phyloP scores from a whole-genome alignment of 1,140 invertebrate genomes.

The Plectus sambesii region DNA sequence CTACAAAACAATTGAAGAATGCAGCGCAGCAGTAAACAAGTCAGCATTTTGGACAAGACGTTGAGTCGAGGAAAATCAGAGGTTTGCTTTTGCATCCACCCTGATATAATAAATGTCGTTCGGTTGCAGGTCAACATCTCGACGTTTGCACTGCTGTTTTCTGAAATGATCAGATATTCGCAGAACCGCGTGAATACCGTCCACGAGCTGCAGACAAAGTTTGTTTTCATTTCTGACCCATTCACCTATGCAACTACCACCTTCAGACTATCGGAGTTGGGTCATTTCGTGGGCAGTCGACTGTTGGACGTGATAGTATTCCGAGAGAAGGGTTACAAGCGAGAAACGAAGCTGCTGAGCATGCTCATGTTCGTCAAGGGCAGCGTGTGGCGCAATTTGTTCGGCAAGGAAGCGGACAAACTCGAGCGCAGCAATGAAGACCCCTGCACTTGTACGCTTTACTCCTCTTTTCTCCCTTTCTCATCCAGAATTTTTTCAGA shows the following conservation, averaged over 20 bases:
- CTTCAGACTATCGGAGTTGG: slow-evolving; percentile 73
- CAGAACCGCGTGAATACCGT: slow-evolving; percentile 89
- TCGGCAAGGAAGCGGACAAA: slow-evolving; percentile 95
- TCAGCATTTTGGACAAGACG: slow-evolving; percentile 72
- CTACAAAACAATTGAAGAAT: slow-evolving; percentile 22
- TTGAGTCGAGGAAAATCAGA: slow-evolving; percentile 80
- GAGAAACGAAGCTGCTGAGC: slow-evolving; percentile 87
- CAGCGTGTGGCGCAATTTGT: slow-evolving; percentile 91
- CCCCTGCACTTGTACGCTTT: slow-evolving; percentile 64
- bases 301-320: slow-evolving; percentile 84
- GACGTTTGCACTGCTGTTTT: slow-evolving; percentile 86
- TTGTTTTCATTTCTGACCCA: slow-evolving; percentile 31
- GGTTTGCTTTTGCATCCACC: slow-evolving; percentile 49
- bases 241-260: slow-evolving; percentile 6
- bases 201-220: slow-evolving; percentile 84
- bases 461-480: slow-evolving; percentile 11
- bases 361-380: slow-evolving; percentile 90
- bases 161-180: slow-evolving; percentile 94
- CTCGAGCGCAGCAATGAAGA: slow-evolving; percentile 96
- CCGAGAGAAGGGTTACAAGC: slow-evolving; percentile 78
- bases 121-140: slow-evolving; percentile 59
- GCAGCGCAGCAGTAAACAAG: slow-evolving; percentile 22
- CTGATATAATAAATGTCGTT: neutral
- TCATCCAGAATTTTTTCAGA: slow-evolving; percentile 50
- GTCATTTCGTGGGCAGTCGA: slow-evolving; percentile 82